phyloP scores from a whole-genome alignment of 1,140 invertebrate genomes.

The Brachionus koreanus region DNA sequence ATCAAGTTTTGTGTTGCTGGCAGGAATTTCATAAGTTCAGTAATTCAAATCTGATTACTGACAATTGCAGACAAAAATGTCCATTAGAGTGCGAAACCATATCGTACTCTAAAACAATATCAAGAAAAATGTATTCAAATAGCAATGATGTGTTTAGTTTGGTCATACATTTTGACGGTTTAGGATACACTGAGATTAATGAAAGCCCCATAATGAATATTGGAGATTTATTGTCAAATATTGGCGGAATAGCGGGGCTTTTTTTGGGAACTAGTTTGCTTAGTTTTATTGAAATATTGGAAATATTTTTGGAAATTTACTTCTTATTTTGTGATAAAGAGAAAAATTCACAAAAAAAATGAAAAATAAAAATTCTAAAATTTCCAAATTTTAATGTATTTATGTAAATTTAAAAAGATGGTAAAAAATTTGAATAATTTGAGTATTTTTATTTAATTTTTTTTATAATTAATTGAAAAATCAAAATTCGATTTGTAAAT shows the following conservation, averaged over 20 bases:
- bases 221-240: constrained; percentile 32
- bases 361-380: too few species aligned
- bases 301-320: neutral
- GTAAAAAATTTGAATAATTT: too few species aligned
- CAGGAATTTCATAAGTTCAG: neutral
- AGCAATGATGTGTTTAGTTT: neutral
- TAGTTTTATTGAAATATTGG: constrained; percentile 41
- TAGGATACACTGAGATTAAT: neutral
- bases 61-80: neutral
- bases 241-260: constrained; percentile 27
- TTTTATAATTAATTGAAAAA: too few species aligned
- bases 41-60: neutral
- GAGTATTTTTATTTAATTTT: too few species aligned
- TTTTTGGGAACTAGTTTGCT: constrained; percentile 25
- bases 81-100: neutral
- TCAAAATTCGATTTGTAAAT: too few species aligned
- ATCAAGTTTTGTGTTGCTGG: neutral
- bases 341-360: neutral
- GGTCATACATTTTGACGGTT: neutral
- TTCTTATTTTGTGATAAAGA: neutral
- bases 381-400: too few species aligned
- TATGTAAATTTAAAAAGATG: too few species aligned
- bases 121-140: neutral
- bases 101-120: neutral
- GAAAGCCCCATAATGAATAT: neutral